These are phyloP conservation scores for Actenoides hombroni DNA, from an alignment of 2,113 vertebrate species.

Conservation along the genomic window DNA sequence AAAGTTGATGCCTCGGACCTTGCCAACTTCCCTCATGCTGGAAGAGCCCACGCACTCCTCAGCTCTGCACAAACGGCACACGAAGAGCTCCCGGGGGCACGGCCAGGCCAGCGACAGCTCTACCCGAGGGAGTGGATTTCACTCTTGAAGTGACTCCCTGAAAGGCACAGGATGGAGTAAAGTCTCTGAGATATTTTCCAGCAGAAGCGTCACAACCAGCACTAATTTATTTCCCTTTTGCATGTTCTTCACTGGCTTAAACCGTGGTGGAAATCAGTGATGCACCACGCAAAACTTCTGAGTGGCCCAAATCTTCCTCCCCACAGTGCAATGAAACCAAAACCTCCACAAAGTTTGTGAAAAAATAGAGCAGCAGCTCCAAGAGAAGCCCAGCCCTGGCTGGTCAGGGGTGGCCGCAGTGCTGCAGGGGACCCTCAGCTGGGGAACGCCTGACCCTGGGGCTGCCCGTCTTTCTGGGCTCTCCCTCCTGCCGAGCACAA, in stretches of 20 bases:
- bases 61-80: neutral
- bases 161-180: neutral
- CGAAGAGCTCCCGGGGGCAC: neutral
- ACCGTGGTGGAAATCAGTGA: neutral
- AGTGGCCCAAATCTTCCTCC: neutral
- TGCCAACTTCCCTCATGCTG: neutral
- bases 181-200: neutral
- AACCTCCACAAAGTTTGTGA: neutral
- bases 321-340: neutral
- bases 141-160: neutral
- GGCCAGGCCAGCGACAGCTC: neutral
- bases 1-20: neutral
- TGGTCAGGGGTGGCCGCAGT: neutral
- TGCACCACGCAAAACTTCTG: neutral
- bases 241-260: neutral
- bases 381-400: neutral
- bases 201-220: neutral
- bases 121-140: neutral
- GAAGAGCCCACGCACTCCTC: constrained; percentile 8
- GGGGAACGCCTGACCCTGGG: neutral
- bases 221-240: neutral
- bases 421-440: neutral
- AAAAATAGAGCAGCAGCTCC: neutral
- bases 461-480: neutral
- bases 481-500: neutral